These are phyloP conservation scores for Zophobas morio DNA, from an alignment of 1,140 invertebrate genomes.

Conservation along the genomic window DNA sequence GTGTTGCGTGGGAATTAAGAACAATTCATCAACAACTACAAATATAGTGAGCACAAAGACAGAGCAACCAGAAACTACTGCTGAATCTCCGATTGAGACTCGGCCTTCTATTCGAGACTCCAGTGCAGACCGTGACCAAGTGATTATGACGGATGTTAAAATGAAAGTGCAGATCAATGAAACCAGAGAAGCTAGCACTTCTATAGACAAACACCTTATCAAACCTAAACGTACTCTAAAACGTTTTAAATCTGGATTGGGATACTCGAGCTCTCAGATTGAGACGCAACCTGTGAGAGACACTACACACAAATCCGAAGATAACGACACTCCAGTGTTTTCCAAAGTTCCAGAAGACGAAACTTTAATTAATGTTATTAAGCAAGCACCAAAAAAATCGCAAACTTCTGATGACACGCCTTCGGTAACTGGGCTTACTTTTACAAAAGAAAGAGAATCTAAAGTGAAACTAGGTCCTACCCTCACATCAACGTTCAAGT, in stretches of 20 bases:
- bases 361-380: neutral
- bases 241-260: neutral
- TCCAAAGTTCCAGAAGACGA: too few relatives aligned
- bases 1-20: conserved; percentile 20
- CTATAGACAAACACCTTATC: conserved; percentile 3
- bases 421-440: too few relatives aligned
- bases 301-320: neutral
- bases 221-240: conserved; percentile 3
- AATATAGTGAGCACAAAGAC: neutral
- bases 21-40: conserved; percentile 6
- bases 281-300: neutral
- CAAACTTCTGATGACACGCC: too few relatives aligned
- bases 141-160: neutral
- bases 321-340: too few relatives aligned
- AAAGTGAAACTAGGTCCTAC: too few relatives aligned
- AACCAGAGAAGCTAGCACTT: conserved; percentile 7
- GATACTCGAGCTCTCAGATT: neutral
- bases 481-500: too few relatives aligned
- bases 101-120: neutral
- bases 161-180: neutral
- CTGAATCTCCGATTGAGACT: neutral
- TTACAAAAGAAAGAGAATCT: too few relatives aligned
- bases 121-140: neutral
- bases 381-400: neutral
- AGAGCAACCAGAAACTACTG: neutral